Conservation (phyloP, 30 jellyfish, hydroid and myxozoan species). For the Hydractinia symbiolongicarpus region DNA sequence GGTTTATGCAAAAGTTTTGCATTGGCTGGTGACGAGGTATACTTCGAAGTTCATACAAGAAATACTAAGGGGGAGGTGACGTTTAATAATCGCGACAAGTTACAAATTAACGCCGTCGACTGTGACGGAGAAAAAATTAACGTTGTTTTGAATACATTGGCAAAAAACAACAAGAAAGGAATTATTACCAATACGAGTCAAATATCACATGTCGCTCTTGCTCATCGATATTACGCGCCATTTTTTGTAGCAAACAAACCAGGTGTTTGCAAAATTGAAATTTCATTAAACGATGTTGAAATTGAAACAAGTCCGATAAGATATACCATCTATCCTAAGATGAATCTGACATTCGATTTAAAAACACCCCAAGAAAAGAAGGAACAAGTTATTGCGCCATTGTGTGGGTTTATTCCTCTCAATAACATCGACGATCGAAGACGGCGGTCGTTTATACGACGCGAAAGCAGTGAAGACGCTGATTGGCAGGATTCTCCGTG, state of each 20-base stretch:
- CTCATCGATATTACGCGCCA: constrained; percentile 11
- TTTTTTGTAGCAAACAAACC: constrained; percentile 1
- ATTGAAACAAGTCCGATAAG: constrained; percentile 7
- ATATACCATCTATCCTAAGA: constrained; percentile 12
- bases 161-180: neutral
- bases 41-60: constrained; percentile 18
- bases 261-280: neutral
- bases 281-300: neutral
- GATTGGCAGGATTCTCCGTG: constrained; percentile 9
- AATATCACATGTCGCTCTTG: neutral
- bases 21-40: constrained; percentile 12
- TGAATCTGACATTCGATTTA: constrained; percentile 8
- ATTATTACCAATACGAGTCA: neutral
- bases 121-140: neutral
- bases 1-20: constrained; percentile 14
- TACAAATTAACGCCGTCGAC: neutral
- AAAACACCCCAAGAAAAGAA: constrained; percentile 10
- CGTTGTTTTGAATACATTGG: neutral
- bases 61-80: constrained; percentile 4
- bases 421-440: constrained; percentile 4
- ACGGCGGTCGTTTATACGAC: neutral
- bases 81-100: neutral
- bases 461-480: constrained; percentile 21
- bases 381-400: neutral
- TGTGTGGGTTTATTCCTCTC: neutral